Evolutionary conservation across 2,797 vertebrate species (phyloP).

Genomic region (Clarias laeviceps): DNA sequence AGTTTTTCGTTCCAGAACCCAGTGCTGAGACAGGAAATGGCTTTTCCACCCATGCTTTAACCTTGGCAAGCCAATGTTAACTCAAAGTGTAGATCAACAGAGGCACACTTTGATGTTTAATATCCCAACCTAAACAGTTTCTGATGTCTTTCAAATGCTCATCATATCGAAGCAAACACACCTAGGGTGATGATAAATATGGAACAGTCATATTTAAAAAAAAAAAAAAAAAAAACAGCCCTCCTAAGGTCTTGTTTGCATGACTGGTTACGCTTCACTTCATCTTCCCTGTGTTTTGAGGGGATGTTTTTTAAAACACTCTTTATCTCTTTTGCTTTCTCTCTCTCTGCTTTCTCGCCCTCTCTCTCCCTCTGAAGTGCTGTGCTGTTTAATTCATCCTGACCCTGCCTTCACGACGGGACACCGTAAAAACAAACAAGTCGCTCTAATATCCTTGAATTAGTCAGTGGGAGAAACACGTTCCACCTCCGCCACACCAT

Average conservation of each 20-base stretch:
- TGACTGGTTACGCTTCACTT: slow-evolving; percentile 51
- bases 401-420: slow-evolving; percentile 62
- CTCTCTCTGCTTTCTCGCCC: not conserved
- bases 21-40: not conserved
- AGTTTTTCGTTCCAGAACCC: not conserved
- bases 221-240: not conserved
- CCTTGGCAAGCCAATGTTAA: not conserved
- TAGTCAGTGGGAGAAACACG: slow-evolving; percentile 55
- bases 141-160: slow-evolving; percentile 48
- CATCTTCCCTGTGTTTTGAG: slow-evolving; percentile 52
- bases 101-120: slow-evolving; percentile 7
- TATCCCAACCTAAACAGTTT: slow-evolving; percentile 40
- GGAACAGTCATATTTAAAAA: slow-evolving; percentile 51
- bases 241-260: slow-evolving; percentile 59
- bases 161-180: slow-evolving; percentile 60
- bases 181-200: slow-evolving; percentile 67
- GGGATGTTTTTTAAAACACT: slow-evolving; percentile 58
- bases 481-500: slow-evolving; percentile 40
- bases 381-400: slow-evolving; percentile 65
- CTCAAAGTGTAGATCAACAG: not conserved
- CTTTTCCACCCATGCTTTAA: slow-evolving; percentile 5
- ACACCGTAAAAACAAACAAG: slow-evolving; percentile 58
- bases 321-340: slow-evolving; percentile 57
- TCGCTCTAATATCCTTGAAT: slow-evolving; percentile 60
- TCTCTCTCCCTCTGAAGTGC: not conserved